phyloP scores from a whole-genome alignment of 2,113 vertebrate genomes.

The Stigmatopora argus region DNA sequence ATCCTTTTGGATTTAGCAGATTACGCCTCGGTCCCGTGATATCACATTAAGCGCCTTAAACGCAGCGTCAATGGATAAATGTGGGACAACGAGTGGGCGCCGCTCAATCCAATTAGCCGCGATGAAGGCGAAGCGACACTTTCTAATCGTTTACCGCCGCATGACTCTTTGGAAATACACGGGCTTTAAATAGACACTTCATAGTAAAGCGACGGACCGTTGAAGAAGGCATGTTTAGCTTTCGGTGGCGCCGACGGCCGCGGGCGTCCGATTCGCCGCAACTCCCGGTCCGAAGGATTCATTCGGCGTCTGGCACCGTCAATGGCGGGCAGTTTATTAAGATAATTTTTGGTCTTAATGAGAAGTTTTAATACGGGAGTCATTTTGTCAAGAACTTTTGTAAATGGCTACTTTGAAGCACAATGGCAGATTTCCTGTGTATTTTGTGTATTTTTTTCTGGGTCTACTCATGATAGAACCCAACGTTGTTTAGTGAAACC shows the following conservation, averaged over 20 bases:
- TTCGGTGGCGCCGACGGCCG: too few relatives aligned
- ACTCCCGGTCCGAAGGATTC: too few relatives aligned
- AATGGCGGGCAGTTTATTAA: too few relatives aligned
- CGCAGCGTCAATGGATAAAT: slow-evolving; percentile 64
- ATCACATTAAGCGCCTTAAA: slow-evolving; percentile 69
- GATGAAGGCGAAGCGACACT: slow-evolving; percentile 60
- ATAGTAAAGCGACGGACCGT: not conserved
- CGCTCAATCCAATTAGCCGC: slow-evolving; percentile 69
- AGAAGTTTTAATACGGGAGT: too few relatives aligned
- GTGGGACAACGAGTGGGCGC: slow-evolving; percentile 67
- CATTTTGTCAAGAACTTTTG: too few relatives aligned
- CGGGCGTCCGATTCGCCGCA: too few relatives aligned
- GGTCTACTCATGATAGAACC: too few relatives aligned
- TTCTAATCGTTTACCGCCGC: slow-evolving; percentile 47
- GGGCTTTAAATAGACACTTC: not conserved
- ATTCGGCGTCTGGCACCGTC: too few relatives aligned
- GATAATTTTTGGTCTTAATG: too few relatives aligned
- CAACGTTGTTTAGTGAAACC: too few relatives aligned
- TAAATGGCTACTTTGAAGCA: not conserved
- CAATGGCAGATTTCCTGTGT: not conserved
- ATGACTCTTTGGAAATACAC: slow-evolving; percentile 7
- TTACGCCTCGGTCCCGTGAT: slow-evolving; percentile 71
- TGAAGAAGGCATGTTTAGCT: not conserved
- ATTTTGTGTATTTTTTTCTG: not conserved
- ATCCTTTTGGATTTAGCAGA: slow-evolving; percentile 61